Conservation (phyloP, 2,888 invertebrate genomes). For the Polydrusus tereticollis region DNA sequence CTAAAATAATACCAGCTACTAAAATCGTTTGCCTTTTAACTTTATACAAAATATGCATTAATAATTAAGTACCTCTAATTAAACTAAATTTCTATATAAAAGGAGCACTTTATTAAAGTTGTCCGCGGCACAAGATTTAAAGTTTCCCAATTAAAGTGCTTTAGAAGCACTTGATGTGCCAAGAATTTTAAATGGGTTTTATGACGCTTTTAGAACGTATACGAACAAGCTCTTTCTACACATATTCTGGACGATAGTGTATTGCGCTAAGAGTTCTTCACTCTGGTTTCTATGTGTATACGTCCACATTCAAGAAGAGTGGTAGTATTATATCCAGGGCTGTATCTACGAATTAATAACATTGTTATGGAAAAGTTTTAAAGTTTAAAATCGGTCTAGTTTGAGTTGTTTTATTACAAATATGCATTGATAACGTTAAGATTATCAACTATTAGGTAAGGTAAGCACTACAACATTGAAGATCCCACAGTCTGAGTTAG, state of each 20-base stretch:
- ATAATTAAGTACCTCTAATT: not conserved
- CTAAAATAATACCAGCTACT: not conserved
- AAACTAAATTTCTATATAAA: conserved; percentile 9
- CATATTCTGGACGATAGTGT: not conserved
- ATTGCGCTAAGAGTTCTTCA: not conserved
- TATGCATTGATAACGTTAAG: too few species aligned
- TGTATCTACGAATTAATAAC: not conserved
- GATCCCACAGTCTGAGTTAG: too few species aligned
- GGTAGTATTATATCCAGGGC: not conserved
- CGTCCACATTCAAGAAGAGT: not conserved
- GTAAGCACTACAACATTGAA: too few species aligned
- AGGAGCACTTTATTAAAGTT: conserved; percentile 19
- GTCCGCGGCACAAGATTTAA: conserved; percentile 22
- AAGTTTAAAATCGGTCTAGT: too few species aligned
- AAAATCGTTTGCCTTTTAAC: not conserved
- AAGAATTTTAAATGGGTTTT: conserved; percentile 30
- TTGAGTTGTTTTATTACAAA: too few species aligned
- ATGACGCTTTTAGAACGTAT: not conserved
- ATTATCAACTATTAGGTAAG: too few species aligned
- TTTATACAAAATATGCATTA: not conserved
- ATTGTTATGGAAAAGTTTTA: not conserved
- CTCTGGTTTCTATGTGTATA: not conserved
- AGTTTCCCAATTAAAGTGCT: conserved; percentile 22
- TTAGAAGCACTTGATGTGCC: conserved; percentile 5
- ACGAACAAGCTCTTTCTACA: not conserved